Base-by-base conservation (phyloP, 2,888 invertebrate species). In the Dyspetes luteomarginatus region DNA sequence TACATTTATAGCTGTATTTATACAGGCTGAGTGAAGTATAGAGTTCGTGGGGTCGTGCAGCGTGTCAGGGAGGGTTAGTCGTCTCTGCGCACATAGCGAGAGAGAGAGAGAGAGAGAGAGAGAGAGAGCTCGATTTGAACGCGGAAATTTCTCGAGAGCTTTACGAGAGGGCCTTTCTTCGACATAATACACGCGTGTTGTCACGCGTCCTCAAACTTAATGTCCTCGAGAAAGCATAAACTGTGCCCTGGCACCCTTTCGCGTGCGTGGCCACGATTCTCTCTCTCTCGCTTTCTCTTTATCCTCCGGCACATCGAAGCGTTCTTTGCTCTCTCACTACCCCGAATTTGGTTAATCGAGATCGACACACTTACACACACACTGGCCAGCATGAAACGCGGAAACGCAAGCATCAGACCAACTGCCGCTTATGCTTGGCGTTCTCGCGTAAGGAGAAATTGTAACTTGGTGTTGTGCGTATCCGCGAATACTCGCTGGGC, bases 301-400 rank as follows among this genome's bases (percentile, higher is more conserved):
- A 17, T 48, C 15, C 48, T n/a, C 5, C 17, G 1, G 36, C 12
- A 1, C 12, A 36, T 48, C 48, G 15, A 15, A 36, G 36, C 36
- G 36, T 7, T 5, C 36, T 7, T 1, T 12, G 36, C 48, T 17
- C 36, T 62, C 72, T 55, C 56, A 50, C 65, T 28, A 36, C 36
- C 52, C 48, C 72, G 74, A 79, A 85, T 89, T 88, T 85, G 83
- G 85, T 86, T 89, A 88, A 89, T 89, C 81, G 81, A 75, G 60
- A 12, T 60, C 58, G 15, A 67, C 65, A 58, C 65, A 28, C 43
- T 28, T 64, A 7, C 56, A 45, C 52, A 55, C 17, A 15, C 28
- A 19, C 19, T 26, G 15, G 22, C 65, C 15, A 65, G 45, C 65
- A 36, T 65, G 60, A 45, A 68, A 68, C 67, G 60, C 50, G n/a